Conservation (phyloP, 2,797 vertebrate genomes). For the Threskiornis aethiopicus region DNA sequence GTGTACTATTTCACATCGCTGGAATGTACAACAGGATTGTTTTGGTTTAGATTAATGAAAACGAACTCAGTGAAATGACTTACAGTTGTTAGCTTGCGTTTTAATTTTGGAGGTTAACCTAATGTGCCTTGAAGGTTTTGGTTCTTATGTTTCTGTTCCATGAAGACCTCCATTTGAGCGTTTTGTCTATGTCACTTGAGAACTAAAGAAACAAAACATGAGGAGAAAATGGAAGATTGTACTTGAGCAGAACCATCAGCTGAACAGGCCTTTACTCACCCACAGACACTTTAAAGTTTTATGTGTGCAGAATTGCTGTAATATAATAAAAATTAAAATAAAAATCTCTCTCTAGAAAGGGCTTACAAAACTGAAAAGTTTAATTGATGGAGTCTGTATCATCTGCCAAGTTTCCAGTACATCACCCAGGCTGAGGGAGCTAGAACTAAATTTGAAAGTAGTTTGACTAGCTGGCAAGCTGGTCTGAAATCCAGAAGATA, state of each 20-base stretch:
- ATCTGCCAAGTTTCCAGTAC: conserved; percentile 15
- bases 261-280: neutral
- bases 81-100: neutral
- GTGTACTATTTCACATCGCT: neutral
- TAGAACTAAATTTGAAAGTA: conserved; percentile 3
- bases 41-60: conserved; percentile 22
- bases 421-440: neutral
- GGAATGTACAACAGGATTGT: neutral
- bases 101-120: conserved; percentile 3
- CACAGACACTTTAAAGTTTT: neutral
- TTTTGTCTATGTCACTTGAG: neutral
- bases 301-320: neutral
- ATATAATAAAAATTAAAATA: neutral
- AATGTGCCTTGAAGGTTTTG: neutral
- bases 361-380: neutral
- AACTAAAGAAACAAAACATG: neutral
- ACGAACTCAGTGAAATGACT: neutral
- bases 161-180: neutral
- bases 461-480: neutral
- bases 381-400: neutral
- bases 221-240: neutral
- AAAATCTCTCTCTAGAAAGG: neutral
- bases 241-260: neutral
- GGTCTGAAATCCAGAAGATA: neutral
- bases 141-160: neutral